A percentile compares a stretch with the other conserved stretches of the same genome.
Evolutionary conservation across 1,140 invertebrate genomes (phyloP).

Genomic region (Nebria ingens): DNA sequence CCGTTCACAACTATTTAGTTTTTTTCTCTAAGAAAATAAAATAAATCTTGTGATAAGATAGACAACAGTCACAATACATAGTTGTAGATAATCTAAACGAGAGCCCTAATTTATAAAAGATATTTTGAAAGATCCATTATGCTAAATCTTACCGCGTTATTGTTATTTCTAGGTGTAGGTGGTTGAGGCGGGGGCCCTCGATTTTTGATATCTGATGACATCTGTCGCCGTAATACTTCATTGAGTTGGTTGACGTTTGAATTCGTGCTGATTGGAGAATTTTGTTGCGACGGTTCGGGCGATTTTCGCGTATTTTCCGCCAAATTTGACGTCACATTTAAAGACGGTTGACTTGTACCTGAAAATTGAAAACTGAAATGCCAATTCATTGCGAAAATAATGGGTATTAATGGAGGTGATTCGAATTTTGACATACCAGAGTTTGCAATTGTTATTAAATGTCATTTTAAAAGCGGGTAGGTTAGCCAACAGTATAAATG

Average conservation of each 20-base stretch:
- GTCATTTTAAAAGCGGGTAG: neutral
- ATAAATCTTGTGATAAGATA: too few relatives aligned
- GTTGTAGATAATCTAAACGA: too few relatives aligned
- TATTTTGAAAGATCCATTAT: neutral
- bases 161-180: slow-evolving; percentile 16
- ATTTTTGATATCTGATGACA: slow-evolving; percentile 33
- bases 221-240: slow-evolving; percentile 32
- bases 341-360: slow-evolving; percentile 15
- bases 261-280: neutral
- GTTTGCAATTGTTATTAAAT: neutral
- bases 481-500: neutral
- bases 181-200: slow-evolving; percentile 35
- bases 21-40: too few relatives aligned
- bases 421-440: neutral
- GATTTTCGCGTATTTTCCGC: slow-evolving; percentile 25
- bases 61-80: too few relatives aligned
- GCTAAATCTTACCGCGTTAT: neutral
- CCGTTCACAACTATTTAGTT: too few relatives aligned
- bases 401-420: neutral
- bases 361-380: neutral
- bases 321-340: slow-evolving; percentile 18
- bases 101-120: neutral
- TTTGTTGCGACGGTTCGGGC: neutral
- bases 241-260: slow-evolving; percentile 16
- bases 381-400: neutral